Evolutionary conservation across 1,140 invertebrate species (phyloP).

Genomic region (Yoshiicerus persimilis): DNA sequence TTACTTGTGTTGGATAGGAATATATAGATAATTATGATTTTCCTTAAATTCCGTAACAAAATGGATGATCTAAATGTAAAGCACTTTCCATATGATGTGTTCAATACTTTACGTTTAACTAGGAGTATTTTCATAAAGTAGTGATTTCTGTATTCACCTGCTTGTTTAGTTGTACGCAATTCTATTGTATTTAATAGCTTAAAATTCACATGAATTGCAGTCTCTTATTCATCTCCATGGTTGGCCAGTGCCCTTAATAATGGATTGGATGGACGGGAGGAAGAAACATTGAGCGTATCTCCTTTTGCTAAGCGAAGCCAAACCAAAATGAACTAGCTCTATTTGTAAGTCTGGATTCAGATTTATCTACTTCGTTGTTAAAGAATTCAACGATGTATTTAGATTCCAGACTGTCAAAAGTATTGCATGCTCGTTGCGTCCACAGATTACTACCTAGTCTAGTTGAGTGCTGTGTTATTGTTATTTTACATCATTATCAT

Average conservation of each 20-base stretch:
- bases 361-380: background rate
- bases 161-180: background rate
- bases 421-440: background rate
- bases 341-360: background rate
- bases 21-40: background rate
- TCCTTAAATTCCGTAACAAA: background rate
- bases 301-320: constrained; percentile 29
- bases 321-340: background rate
- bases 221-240: constrained; percentile 20
- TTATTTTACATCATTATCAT: background rate
- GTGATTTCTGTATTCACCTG: background rate
- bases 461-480: background rate
- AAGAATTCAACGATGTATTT: background rate
- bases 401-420: background rate
- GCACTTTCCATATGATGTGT: background rate
- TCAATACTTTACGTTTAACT: too few relatives aligned
- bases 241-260: constrained; percentile 34
- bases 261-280: background rate
- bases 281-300: constrained; percentile 33
- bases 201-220: background rate
- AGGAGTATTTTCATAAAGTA: too few relatives aligned
- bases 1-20: background rate
- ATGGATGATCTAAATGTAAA: background rate
- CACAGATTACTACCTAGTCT: background rate
- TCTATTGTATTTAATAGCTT: background rate